Conservation (phyloP, 2,797 vertebrate genomes). For the Discoglossus pictus region DNA sequence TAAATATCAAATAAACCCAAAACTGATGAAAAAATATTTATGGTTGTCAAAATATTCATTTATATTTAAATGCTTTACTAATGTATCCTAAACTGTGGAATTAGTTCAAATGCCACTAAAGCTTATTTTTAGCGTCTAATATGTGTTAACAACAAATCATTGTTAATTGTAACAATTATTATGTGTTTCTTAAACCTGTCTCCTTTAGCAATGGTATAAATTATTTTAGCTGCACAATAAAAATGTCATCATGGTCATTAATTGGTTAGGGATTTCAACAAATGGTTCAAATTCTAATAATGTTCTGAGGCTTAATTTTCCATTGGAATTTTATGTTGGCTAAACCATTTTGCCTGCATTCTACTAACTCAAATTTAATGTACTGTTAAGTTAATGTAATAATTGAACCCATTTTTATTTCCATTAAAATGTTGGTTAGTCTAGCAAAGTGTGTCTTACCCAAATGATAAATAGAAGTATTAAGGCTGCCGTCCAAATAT, state of each 20-base stretch:
- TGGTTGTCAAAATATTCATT: too few species aligned
- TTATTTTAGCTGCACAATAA: constrained; percentile 45
- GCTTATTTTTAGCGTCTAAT: constrained; percentile 26
- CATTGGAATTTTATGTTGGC: constrained; percentile 13
- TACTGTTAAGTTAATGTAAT: neutral
- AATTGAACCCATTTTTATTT: too few species aligned
- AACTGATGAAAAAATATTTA: too few species aligned
- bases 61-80: too few species aligned
- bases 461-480: too few species aligned
- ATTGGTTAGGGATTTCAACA: constrained; percentile 51
- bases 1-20: too few species aligned
- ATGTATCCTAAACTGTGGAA: too few species aligned
- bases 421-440: too few species aligned
- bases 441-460: too few species aligned
- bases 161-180: constrained; percentile 49
- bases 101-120: neutral
- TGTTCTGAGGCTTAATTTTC: constrained; percentile 35
- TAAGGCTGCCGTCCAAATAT: too few species aligned
- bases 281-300: constrained; percentile 47
- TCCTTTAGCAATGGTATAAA: constrained; percentile 44
- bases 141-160: constrained; percentile 50
- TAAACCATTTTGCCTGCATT: neutral
- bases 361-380: too few species aligned
- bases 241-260: constrained; percentile 51
- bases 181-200: constrained; percentile 48